These are phyloP conservation scores for Shargacucullia verbasci DNA, from an alignment of 2,888 invertebrate species.

Conservation along the genomic window DNA sequence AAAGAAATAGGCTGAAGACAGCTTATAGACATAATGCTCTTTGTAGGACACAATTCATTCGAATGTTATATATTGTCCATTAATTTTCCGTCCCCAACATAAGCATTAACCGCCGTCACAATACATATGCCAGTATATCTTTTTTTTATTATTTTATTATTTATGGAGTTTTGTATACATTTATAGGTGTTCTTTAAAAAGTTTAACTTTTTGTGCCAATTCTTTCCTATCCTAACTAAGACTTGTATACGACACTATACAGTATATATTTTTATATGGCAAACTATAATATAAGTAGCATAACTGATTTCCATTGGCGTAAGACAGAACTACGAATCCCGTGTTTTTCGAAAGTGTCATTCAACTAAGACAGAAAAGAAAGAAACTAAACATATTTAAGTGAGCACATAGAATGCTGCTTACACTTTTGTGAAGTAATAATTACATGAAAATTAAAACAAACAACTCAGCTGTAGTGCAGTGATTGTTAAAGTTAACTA, in stretches of 20 bases:
- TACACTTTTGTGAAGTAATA: conserved; percentile 7
- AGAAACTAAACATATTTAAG: too few relatives aligned
- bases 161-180: conserved; percentile 8
- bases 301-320: too few relatives aligned
- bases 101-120: conserved; percentile 13
- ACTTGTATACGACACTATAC: too few relatives aligned
- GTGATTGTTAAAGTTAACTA: conserved; percentile 47
- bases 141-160: conserved; percentile 40
- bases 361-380: too few relatives aligned
- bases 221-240: too few relatives aligned
- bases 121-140: conserved; percentile 44
- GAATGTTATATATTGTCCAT: conserved; percentile 39
- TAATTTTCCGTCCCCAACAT: conserved; percentile 35
- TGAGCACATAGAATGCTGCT: too few relatives aligned
- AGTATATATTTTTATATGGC: too few relatives aligned
- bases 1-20: conserved; percentile 41
- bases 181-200: neutral
- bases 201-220: too few relatives aligned
- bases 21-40: conserved; percentile 45
- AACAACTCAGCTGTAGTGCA: conserved; percentile 7
- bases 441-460: conserved; percentile 36
- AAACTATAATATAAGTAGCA: too few relatives aligned
- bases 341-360: too few relatives aligned
- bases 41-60: conserved; percentile 37
- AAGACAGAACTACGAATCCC: too few relatives aligned